These are phyloP conservation scores for Ophthalmotilapia sp. DNA, from an alignment of 2,113 vertebrate genomes.

Conservation along the genomic window DNA sequence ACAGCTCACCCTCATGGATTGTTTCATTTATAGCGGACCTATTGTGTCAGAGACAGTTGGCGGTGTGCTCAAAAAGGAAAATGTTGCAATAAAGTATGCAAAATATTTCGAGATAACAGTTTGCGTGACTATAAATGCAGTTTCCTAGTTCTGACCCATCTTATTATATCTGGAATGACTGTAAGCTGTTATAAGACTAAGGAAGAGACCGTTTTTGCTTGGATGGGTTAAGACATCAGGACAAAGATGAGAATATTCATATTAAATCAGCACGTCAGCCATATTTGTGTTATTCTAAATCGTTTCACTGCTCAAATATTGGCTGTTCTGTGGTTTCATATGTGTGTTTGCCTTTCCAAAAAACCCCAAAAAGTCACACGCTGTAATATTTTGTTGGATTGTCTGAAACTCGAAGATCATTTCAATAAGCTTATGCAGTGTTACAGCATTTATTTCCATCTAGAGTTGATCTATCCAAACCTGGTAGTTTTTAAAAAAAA, in stretches of 20 bases:
- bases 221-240: not conserved
- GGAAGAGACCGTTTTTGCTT: not conserved
- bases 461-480: not conserved
- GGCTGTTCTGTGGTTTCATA: not conserved
- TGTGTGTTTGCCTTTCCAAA: not conserved
- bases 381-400: not conserved
- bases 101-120: constrained; percentile 10
- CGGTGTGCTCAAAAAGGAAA: constrained; percentile 4
- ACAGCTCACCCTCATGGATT: not conserved
- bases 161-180: not conserved
- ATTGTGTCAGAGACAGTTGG: constrained; percentile 29
- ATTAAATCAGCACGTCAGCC: not conserved
- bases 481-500: not conserved
- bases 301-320: not conserved
- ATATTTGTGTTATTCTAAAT: not conserved
- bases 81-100: not conserved
- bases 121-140: not conserved
- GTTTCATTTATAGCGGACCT: not conserved
- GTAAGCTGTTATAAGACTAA: not conserved
- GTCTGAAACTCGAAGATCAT: not conserved
- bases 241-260: not conserved
- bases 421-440: not conserved
- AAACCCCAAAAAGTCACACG: fast-evolving
- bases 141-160: not conserved
- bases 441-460: not conserved